Evolutionary conservation across 1,140 invertebrate species (phyloP).

Genomic region (Anthonomus grandis): DNA sequence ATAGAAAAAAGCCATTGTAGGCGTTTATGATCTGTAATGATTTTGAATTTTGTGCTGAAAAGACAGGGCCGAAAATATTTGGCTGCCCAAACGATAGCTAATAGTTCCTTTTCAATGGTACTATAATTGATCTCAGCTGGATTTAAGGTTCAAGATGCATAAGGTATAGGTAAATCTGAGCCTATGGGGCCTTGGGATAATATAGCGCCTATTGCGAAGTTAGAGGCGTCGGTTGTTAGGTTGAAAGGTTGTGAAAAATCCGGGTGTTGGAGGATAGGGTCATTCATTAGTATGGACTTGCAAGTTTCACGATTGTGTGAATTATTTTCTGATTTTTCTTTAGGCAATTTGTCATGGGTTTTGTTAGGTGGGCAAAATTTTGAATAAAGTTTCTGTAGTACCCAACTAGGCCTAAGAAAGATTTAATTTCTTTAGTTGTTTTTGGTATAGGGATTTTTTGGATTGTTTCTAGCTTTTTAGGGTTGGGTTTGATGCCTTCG

Average conservation of each 20-base stretch:
- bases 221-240: not conserved
- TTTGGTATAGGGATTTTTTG: conserved; percentile 34
- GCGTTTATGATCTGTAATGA: no score
- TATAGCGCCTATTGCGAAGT: not conserved
- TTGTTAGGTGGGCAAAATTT: conserved; percentile 31
- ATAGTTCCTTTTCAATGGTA: no score
- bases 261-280: no score
- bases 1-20: no score
- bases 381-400: conserved; percentile 34
- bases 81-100: no score
- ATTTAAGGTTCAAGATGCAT: no score
- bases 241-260: conserved; percentile 6
- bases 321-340: conserved; percentile 12
- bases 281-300: conserved; percentile 9
- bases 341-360: conserved; percentile 9
- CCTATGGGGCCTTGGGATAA: no score
- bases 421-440: conserved; percentile 36
- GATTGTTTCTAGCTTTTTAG: conserved; percentile 31
- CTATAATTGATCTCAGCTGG: no score
- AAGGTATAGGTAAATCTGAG: no score
- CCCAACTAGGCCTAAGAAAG: conserved; percentile 30
- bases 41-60: no score
- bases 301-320: conserved; percentile 6
- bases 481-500: conserved; percentile 34
- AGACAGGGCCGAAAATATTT: no score